Base-by-base conservation (phyloP, 2,888 invertebrate genomes). In the Saturnia pavonia region DNA sequence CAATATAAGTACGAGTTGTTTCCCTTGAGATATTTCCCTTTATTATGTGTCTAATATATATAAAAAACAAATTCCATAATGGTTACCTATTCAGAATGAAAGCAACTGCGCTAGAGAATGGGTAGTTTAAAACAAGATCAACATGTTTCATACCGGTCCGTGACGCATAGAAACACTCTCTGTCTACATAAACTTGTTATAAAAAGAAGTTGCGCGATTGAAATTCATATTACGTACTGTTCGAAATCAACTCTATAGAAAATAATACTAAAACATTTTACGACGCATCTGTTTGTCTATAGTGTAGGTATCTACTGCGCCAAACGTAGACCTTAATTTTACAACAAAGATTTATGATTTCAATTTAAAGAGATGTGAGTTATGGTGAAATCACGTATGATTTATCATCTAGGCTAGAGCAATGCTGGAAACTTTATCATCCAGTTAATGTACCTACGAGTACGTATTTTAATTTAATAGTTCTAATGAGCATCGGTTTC, bases 211-310 rank as follows among this genome's bases (percentile, higher is more conserved):
- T 4, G 22, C 63, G 1, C 34, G n/a, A 57, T 57, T 63, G 63
- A 63, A 34, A 63, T 40, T 63, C 4, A 16, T 40, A 40, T 27
- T n/a, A n/a, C n/a, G n/a, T 11, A 16, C 11, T 27, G 22, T 34
- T 34, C 1, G n/a, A 63, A 63, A 40, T 60, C 60, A 60, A 27
- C 60, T 27, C 27, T 16, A 63, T 16, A 27, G 6, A 63, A 34
- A 34, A 63, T n/a, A 34, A 63, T 51, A 40, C 63, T 63, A 40
- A 63, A 63, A 63, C 63, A 19, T 34, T 63, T 63, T 63, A 63
- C 63, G 63, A 63, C 16, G 40, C 63, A 63, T 63, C 63, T 63
- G 63, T 63, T 63, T 63, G 25, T 57, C 22, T 57, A 25, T 19
- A 51, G n/a, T n/a, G n/a, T n/a, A 1, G 19, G 51, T 51, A n/a